These are phyloP conservation scores for Aphelenchoides avenae DNA, from an alignment of 1,140 invertebrate species.

Conservation along the genomic window DNA sequence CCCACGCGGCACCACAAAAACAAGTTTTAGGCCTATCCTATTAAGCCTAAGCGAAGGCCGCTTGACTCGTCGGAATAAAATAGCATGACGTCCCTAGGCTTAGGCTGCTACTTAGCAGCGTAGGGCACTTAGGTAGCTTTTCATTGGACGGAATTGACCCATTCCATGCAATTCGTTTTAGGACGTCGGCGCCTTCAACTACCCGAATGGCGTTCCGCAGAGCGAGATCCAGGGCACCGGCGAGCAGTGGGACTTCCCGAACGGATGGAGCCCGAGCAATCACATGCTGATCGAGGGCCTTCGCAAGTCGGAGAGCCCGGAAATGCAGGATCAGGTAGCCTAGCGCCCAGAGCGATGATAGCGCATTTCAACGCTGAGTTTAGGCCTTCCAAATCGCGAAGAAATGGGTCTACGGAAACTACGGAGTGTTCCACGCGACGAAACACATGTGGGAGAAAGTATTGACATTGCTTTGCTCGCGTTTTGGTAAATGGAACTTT, in stretches of 20 bases:
- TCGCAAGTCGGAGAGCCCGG: constrained; percentile 25
- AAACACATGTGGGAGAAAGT: constrained; percentile 72
- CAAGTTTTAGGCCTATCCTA: too few relatives aligned
- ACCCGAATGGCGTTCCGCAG: constrained; percentile 43
- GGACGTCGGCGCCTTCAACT: constrained; percentile 31
- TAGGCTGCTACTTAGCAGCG: too few relatives aligned
- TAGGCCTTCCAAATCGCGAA: constrained; percentile 64
- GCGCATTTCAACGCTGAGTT: constrained; percentile 65
- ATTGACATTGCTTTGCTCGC: too few relatives aligned
- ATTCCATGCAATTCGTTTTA: too few relatives aligned
- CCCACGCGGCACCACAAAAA: too few relatives aligned
- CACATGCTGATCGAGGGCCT: constrained; percentile 51
- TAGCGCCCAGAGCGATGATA: constrained; percentile 65
- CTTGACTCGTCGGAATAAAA: too few relatives aligned
- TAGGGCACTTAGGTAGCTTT: too few relatives aligned
- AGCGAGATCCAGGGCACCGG: constrained; percentile 57
- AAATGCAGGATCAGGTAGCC: constrained; percentile 34
- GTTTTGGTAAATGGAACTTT: too few relatives aligned
- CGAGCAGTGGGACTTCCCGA: constrained; percentile 60
- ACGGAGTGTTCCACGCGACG: constrained; percentile 70
- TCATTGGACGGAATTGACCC: too few relatives aligned
- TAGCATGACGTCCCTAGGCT: too few relatives aligned
- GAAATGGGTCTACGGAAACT: constrained; percentile 77
- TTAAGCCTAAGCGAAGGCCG: too few relatives aligned
- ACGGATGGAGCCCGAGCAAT: constrained; percentile 56